Base-by-base conservation (phyloP, 1,140 invertebrate genomes). In the Cherax quadricarinatus region DNA sequence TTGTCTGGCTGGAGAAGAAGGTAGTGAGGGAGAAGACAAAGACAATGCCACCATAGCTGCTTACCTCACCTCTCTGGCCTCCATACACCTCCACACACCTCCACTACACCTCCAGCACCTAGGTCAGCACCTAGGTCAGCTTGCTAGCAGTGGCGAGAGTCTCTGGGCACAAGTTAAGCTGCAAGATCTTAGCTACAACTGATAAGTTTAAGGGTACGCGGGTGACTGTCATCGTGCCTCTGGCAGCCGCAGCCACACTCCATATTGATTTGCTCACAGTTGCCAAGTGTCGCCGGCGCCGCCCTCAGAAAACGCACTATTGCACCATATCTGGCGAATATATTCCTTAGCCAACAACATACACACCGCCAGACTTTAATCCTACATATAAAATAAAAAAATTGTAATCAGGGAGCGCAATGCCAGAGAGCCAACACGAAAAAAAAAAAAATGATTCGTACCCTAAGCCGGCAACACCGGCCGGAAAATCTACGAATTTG, bases 261-360 rank as follows among this genome's bases (percentile, higher is more conserved):
- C 81, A 83, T 83, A 83, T 83, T 83, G 81, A 83, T 83, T 83
- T 83, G 81, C 16, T 83, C n/a, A 48, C 24, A 83, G 57, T 51
- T 83, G 81, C 81, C 81, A 60, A 57, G 48, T 21, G 16, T 83
- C 81, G 51, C 81, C 81, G 18, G 81, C 70, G 1, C 24, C 70
- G 16, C 70, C 12, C 70, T 75, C 70, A 66, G 1, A 66, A 66
- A 66, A 16, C 62, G 16, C 12, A 66, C 21, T 21, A 66, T 18
- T 66, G 62, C 21, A 21, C 21, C 21, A 66, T 18, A 66, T 66
- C 62, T 66, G 5, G 18, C 18, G 18, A 18, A 66, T 2, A 66
- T 18, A 18, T 18, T 18, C 5, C 14, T 21, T 18, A 66, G 14
- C 14, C 62, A 16, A 21, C 62, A 66, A 14, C 21, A 66, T 66